Base-by-base conservation (phyloP, 2,888 invertebrate species). In the Synanthedon andrenaeformis region DNA sequence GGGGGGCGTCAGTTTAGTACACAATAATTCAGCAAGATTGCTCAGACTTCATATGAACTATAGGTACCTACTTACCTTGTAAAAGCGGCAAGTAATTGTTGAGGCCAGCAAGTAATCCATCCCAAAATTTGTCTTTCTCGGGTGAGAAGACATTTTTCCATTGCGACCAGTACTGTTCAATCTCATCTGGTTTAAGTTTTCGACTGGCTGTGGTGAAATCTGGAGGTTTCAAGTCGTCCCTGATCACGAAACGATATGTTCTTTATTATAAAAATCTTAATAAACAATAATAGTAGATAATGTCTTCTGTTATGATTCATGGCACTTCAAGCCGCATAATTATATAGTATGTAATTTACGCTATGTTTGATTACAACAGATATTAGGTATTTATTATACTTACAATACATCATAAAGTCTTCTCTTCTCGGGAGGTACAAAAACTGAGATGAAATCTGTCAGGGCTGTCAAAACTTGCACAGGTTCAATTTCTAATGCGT, bases 51-150 rank as follows among this genome's bases (percentile, higher is more conserved):
- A 3, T 35, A 35, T 35, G 28, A 35, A 35, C n/a, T n/a, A 17
- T 2, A 17, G 17, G 0, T 12, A 42, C 2, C 1, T 23, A 23
- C 4, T 53, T 64, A 91, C 91, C 90, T 86, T 91, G 91, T 58
- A 93, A 76, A 59, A 91, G 86, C 41, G 86, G 82, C 58, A 91
- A 85, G 74, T 93, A 93, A 66, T 90, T 90, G 55, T 89, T 89
- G 19, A 93, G 76, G 4, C 91, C 92, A 17, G 88, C 76, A 5
- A 91, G 71, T 48, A 93, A 67, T 3, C 90, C 91, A 62, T 92
- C 91, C 95, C 95, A 95, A 48, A 94, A 76, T 55, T 89, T 89
- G 61, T 92, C 89, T 59, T 91, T 91, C 50, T 92, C 89, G 0
- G 79, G 59, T 0, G 91, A 82, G 62, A 93, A 92, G 6, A 91